Conservation (phyloP, 2,888 invertebrate species). For the Eurois occulta region DNA sequence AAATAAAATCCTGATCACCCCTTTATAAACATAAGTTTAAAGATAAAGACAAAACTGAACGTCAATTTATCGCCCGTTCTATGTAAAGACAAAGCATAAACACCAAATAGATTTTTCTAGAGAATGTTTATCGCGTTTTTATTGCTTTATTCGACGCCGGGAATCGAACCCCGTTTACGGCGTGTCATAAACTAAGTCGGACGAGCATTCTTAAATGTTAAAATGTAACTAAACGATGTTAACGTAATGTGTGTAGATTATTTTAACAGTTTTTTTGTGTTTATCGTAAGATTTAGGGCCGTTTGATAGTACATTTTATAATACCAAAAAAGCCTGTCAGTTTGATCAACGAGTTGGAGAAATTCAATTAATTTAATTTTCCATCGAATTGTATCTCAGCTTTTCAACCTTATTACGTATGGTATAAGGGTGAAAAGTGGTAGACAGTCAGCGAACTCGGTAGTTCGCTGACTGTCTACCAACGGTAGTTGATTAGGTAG, state of each 20-base stretch:
- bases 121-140: slow-evolving; percentile 80
- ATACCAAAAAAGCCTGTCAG: not conserved
- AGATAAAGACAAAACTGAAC: slow-evolving; percentile 42
- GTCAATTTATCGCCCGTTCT: slow-evolving; percentile 55
- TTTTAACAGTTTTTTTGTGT: slow-evolving; percentile 40
- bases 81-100: slow-evolving; percentile 75
- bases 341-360: not conserved
- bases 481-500: not conserved
- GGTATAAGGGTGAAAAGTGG: too few relatives aligned
- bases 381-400: not conserved
- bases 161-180: slow-evolving; percentile 84
- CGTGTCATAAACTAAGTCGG: slow-evolving; percentile 79
- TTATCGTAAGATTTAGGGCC: not conserved
- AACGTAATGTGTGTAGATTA: slow-evolving; percentile 68
- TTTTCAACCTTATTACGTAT: too few relatives aligned
- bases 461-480: too few relatives aligned
- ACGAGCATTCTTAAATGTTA: slow-evolving; percentile 78
- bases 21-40: slow-evolving; percentile 17
- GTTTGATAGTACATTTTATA: not conserved
- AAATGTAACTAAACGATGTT: slow-evolving; percentile 77
- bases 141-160: slow-evolving; percentile 78
- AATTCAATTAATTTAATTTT: not conserved
- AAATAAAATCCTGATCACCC: slow-evolving; percentile 1
- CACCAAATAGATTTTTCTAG: slow-evolving; percentile 76
- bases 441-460: too few relatives aligned